A percentile compares a stretch with the other conserved stretches of the same genome.
These are phyloP conservation scores for Priocnemis perturbator DNA, from an alignment of 2,888 invertebrate genomes.

Conservation along the genomic window DNA sequence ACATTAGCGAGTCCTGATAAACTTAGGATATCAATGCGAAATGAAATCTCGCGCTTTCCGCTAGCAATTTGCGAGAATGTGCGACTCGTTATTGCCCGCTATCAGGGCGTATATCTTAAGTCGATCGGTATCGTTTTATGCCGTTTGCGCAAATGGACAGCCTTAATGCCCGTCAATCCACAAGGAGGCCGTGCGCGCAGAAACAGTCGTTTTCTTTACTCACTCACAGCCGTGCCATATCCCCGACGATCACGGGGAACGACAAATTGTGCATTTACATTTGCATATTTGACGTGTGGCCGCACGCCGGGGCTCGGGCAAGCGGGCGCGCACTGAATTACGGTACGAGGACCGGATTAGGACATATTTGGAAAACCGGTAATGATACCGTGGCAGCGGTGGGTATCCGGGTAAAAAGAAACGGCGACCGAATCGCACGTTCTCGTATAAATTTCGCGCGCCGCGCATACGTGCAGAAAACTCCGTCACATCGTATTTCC, in stretches of 20 bases:
- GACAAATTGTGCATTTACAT: conserved; percentile 45
- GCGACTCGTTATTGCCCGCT: background rate
- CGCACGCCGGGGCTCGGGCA: conserved; percentile 6
- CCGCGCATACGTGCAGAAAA: too few species aligned
- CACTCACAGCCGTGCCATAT: conserved; percentile 3
- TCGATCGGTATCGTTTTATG: conserved; percentile 42
- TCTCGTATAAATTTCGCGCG: conserved; percentile 10
- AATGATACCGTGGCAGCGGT: conserved; percentile 23
- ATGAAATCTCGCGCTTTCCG: conserved; percentile 39
- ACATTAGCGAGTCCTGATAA: conserved; percentile 37
- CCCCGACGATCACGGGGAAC: conserved; percentile 12
- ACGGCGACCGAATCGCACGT: conserved; percentile 27
- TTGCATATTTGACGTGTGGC: conserved; percentile 37
- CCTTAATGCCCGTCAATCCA: conserved; percentile 17
- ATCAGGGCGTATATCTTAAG: conserved; percentile 35
- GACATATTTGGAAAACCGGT: conserved; percentile 50
- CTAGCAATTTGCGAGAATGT: conserved; percentile 26
- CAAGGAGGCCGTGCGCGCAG: background rate
- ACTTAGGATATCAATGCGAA: conserved; percentile 41
- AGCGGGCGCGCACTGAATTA: conserved; percentile 28
- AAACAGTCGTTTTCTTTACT: conserved; percentile 5
- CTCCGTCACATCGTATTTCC: too few species aligned
- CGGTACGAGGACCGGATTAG: conserved; percentile 35
- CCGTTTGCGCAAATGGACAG: conserved; percentile 37
- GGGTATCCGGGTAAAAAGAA: conserved; percentile 30